These are phyloP conservation scores for Cosmia trapezina DNA, from an alignment of 2,888 invertebrate species.

Conservation along the genomic window DNA sequence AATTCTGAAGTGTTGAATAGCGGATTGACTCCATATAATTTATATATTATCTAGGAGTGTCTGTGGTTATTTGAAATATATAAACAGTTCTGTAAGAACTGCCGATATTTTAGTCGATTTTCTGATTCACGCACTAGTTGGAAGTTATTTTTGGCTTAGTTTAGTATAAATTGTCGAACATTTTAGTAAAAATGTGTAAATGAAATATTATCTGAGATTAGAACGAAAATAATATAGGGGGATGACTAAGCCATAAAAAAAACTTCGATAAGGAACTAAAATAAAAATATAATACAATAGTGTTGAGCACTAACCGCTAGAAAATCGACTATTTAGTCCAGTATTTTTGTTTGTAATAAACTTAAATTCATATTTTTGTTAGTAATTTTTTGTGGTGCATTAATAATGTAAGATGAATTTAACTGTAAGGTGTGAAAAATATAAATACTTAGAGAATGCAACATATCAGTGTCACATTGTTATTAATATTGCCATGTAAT, in stretches of 20 bases:
- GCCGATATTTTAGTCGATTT: constrained; percentile 64
- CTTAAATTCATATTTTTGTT: constrained; percentile 70
- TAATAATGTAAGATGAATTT: constrained; percentile 61
- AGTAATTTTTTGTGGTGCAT: constrained; percentile 69
- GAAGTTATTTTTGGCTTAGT: constrained; percentile 31
- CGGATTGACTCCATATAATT: constrained; percentile 54
- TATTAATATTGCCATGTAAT: constrained; percentile 32
- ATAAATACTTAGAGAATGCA: constrained; percentile 38
- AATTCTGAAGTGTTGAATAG: constrained; percentile 41
- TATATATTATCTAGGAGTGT: constrained; percentile 49
- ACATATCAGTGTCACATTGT: constrained; percentile 38
- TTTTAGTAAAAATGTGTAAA: constrained; percentile 7
- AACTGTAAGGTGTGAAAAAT: constrained; percentile 57
- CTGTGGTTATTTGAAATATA: constrained; percentile 51
- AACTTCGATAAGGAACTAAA: constrained; percentile 23
- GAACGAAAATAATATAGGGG: background rate
- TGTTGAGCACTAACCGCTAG: constrained; percentile 34
- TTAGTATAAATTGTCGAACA: constrained; percentile 1
- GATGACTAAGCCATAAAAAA: background rate
- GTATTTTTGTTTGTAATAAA: constrained; percentile 64
- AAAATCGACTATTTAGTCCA: constrained; percentile 65
- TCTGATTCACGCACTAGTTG: constrained; percentile 28
- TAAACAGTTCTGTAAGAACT: constrained; percentile 64
- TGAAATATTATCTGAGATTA: constrained; percentile 10
- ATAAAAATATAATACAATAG: constrained; percentile 3